These are phyloP conservation scores for Hydrophis major DNA, from an alignment of 2,797 vertebrate species.

Conservation along the genomic window DNA sequence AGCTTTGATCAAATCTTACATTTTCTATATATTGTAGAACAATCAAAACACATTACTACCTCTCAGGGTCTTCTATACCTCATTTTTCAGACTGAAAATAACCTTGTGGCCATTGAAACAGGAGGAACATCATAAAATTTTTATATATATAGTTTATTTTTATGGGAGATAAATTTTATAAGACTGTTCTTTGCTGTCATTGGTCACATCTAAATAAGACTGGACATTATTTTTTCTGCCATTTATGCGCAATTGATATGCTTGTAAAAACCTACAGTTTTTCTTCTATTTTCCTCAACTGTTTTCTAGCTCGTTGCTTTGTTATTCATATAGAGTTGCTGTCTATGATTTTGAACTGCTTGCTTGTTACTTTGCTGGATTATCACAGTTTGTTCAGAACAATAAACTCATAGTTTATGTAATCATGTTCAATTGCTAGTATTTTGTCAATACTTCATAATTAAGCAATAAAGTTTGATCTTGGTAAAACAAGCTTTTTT, in stretches of 20 bases:
- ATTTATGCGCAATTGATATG: conserved; percentile 81
- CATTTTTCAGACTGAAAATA: conserved; percentile 87
- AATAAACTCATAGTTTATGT: conserved; percentile 91
- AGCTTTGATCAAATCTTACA: conserved; percentile 76
- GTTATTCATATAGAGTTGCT: conserved; percentile 84
- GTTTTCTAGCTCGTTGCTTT: conserved; percentile 81
- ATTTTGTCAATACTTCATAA: conserved; percentile 69
- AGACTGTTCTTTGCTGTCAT: conserved; percentile 85
- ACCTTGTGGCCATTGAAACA: conserved; percentile 82
- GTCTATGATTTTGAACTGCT: conserved; percentile 83
- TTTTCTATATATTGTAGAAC: conserved; percentile 86
- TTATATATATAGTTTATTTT: conserved; percentile 93
- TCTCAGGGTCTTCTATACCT: conserved; percentile 94
- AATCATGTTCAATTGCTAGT: conserved; percentile 72
- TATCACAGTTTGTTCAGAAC: conserved; percentile 90
- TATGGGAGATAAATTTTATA: conserved; percentile 92
- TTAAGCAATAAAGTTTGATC: conserved; percentile 72
- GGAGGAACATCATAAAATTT: conserved; percentile 89
- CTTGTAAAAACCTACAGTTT: conserved; percentile 77
- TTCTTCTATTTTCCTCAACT: conserved; percentile 68
- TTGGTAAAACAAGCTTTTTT: conserved; percentile 58
- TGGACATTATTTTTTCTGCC: conserved; percentile 83
- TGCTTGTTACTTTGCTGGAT: conserved; percentile 88
- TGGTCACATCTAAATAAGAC: conserved; percentile 83
- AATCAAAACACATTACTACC: conserved; percentile 96